Evolutionary conservation across 2,113 vertebrate genomes (phyloP).

Genomic region (Sorex araneus): DNA sequence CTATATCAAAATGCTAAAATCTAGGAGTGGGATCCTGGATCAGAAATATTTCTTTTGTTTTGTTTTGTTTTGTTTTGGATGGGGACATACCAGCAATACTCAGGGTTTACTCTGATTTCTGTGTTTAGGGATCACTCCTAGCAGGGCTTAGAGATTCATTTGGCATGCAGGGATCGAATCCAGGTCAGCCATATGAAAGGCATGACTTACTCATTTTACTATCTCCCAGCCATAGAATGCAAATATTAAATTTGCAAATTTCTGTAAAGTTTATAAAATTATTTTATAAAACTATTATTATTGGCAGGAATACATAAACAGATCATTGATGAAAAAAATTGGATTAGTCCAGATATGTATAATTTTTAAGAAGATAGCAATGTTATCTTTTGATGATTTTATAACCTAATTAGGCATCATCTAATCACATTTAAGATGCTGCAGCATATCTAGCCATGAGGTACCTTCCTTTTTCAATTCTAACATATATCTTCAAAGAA

Average conservation of each 20-base stretch:
- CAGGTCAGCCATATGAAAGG: too few relatives aligned
- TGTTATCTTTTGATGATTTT: slow-evolving; percentile 48
- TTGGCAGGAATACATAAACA: slow-evolving; percentile 46
- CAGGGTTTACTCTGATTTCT: too few relatives aligned
- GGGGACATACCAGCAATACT: too few relatives aligned
- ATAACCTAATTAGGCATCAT: slow-evolving; percentile 3
- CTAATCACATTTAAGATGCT: slow-evolving; percentile 55
- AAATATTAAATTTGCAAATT: slow-evolving; percentile 53
- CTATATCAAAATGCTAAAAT: slow-evolving; percentile 64
- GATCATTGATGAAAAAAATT: slow-evolving; percentile 3
- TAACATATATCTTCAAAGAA: slow-evolving; percentile 58
- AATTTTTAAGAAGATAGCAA: neutral
- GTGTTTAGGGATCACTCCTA: too few relatives aligned
- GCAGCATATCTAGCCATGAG: slow-evolving; percentile 20
- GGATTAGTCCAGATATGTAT: too few relatives aligned
- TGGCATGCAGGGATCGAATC: too few relatives aligned
- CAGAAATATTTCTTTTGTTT: neutral
- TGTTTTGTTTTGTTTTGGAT: too few relatives aligned
- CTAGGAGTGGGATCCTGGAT: neutral
- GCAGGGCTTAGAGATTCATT: too few relatives aligned
- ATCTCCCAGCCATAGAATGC: neutral
- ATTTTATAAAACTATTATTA: slow-evolving; percentile 56
- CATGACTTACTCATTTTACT: too few relatives aligned
- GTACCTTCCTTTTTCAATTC: slow-evolving; percentile 61
- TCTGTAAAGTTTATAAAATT: slow-evolving; percentile 49